Conservation (phyloP, 2,113 vertebrate species). For the Pygoscelis antarcticus region DNA sequence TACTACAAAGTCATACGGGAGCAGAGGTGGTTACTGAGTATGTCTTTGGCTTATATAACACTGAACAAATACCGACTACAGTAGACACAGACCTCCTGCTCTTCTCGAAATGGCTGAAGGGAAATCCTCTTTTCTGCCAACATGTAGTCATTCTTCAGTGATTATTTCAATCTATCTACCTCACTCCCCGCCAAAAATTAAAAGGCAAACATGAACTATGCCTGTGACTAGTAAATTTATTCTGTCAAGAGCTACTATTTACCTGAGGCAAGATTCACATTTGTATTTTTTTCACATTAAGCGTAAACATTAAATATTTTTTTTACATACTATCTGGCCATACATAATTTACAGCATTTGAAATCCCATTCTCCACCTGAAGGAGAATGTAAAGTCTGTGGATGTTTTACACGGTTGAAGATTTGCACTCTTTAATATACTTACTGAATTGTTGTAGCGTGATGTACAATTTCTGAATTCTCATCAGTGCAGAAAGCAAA, state of each 20-base stretch:
- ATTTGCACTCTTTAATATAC: slow-evolving; percentile 18
- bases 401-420: neutral
- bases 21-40: neutral
- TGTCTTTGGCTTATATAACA: neutral
- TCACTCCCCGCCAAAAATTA: neutral
- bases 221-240: neutral
- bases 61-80: neutral
- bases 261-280: neutral
- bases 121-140: slow-evolving; percentile 26
- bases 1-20: neutral
- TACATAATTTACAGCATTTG: slow-evolving; percentile 16
- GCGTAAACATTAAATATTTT: slow-evolving; percentile 10
- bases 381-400: neutral
- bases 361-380: neutral
- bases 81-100: neutral
- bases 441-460: neutral
- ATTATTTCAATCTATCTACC: neutral
- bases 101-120: neutral
- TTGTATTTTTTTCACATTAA: neutral
- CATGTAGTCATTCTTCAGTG: neutral
- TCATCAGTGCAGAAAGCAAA: slow-evolving; percentile 12
- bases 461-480: slow-evolving; percentile 7
- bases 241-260: slow-evolving; percentile 11
- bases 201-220: neutral
- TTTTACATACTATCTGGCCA: neutral